Evolutionary conservation across 2,888 invertebrate species (phyloP).

Genomic region (Azorinus chamasolen): DNA sequence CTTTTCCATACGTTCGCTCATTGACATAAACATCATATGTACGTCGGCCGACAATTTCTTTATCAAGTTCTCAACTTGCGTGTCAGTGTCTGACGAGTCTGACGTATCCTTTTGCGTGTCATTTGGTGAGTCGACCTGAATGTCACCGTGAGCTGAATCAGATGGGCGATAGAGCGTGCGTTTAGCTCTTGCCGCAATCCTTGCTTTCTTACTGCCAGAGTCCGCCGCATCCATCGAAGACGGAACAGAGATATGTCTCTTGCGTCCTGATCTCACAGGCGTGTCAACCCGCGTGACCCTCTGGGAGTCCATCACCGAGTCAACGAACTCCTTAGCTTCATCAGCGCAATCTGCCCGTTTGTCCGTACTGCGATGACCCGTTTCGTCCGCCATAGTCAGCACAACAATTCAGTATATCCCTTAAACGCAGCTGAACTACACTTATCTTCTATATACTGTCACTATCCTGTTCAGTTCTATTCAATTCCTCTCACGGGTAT

Average conservation of each 20-base stretch:
- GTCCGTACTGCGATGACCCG: no score
- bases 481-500: no score
- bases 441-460: no score
- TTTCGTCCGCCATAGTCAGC: no score
- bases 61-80: background rate
- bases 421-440: no score
- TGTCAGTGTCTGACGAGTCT: no score
- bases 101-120: no score
- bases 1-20: background rate
- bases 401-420: no score
- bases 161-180: background rate
- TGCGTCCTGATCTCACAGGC: background rate
- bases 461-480: no score
- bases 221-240: background rate
- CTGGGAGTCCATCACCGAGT: no score
- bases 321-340: slow-evolving; percentile 7
- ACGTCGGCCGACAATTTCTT: background rate
- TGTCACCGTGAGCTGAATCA: background rate
- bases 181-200: background rate
- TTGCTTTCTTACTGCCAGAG: background rate
- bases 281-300: slow-evolving; percentile 11
- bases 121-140: background rate
- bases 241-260: slow-evolving; percentile 2
- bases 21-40: background rate
- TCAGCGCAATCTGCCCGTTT: no score